Evolutionary conservation across 2,113 vertebrate species (phyloP).

Genomic region (Ceuthmochares aereus): DNA sequence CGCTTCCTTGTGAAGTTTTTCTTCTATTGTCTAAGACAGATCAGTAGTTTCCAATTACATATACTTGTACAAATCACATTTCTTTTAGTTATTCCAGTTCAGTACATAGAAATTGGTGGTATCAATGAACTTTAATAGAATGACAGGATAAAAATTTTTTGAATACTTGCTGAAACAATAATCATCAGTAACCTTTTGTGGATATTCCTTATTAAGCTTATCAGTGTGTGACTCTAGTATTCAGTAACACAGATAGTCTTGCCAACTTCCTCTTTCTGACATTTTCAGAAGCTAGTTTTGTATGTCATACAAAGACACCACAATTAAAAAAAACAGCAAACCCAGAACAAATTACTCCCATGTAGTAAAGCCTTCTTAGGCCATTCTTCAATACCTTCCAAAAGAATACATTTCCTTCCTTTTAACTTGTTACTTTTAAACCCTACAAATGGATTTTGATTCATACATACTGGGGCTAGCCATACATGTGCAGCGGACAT

Average conservation of each 20-base stretch:
- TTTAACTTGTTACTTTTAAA: not conserved
- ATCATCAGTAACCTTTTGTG: not conserved
- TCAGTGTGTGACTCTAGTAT: not conserved
- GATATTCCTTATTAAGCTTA: conserved; percentile 27
- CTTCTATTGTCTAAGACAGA: not conserved
- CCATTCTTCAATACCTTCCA: not conserved
- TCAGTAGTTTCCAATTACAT: not conserved
- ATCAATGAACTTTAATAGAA: conserved; percentile 29
- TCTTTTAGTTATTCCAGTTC: not conserved
- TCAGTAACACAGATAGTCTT: not conserved
- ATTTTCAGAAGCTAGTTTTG: conserved; percentile 33
- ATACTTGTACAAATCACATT: not conserved
- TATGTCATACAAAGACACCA: not conserved
- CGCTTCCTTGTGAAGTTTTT: not conserved
- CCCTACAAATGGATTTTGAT: not conserved
- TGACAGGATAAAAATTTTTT: not conserved
- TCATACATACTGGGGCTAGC: not conserved
- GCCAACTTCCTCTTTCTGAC: conserved; percentile 3
- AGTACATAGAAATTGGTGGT: not conserved
- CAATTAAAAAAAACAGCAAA: not conserved
- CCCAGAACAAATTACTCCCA: not conserved
- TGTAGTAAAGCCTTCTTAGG: not conserved
- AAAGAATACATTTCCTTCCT: not conserved
- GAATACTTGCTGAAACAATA: not conserved
- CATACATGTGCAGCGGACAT: not conserved